Conservation (phyloP, 2,888 invertebrate species). For the Drosophila bunnanda region DNA sequence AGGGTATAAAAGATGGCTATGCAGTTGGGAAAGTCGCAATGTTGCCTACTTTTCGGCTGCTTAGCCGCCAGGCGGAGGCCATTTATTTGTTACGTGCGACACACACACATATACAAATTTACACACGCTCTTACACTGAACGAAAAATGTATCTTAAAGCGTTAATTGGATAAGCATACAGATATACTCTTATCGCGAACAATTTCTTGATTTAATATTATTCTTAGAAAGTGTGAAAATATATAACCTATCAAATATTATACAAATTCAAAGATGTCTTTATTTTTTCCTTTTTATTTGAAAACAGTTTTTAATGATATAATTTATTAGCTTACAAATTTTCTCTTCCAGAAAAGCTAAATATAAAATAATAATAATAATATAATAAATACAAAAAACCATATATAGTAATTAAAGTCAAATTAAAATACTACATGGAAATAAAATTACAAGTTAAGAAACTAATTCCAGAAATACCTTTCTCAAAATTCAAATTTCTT, state of each 20-base stretch:
- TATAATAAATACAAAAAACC: too few species aligned
- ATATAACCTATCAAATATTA: background rate
- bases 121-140: background rate
- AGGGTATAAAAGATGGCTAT: conserved; percentile 23
- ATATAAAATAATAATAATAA: too few species aligned
- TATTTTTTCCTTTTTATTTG: background rate
- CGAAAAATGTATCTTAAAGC: background rate
- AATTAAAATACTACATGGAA: background rate
- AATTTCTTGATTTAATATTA: background rate
- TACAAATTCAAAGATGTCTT: background rate
- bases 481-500: background rate
- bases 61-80: conserved; percentile 61
- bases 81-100: conserved; percentile 67
- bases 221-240: background rate
- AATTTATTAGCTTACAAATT: too few species aligned
- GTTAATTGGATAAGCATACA: conserved; percentile 30
- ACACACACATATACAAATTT: conserved; percentile 22
- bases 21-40: conserved; percentile 46
- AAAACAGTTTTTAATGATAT: background rate
- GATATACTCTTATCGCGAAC: too few species aligned
- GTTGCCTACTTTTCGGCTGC: conserved; percentile 69
- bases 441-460: background rate
- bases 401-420: background rate
- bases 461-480: background rate
- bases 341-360: too few species aligned